These are phyloP conservation scores for Mobula hypostoma DNA, from an alignment of 2,113 vertebrate species.

Conservation along the genomic window DNA sequence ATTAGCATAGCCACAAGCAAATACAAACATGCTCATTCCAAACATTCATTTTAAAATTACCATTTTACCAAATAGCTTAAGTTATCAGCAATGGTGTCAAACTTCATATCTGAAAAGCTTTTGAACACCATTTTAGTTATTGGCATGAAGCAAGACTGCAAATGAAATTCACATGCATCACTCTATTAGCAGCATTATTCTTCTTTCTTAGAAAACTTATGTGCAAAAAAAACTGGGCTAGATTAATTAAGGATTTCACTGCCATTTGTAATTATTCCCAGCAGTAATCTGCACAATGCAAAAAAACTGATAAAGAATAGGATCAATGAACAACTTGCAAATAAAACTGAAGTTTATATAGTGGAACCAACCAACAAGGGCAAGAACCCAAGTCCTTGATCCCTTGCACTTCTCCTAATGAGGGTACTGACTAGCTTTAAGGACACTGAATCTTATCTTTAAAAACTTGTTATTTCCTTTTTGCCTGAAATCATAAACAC, in stretches of 20 bases:
- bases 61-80: not conserved
- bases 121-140: not conserved
- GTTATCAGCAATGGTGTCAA: not conserved
- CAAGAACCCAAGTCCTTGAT: no score
- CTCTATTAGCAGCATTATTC: not conserved
- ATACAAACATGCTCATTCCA: not conserved
- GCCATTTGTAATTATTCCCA: not conserved
- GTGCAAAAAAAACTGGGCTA: not conserved
- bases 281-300: not conserved
- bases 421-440: no score
- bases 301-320: not conserved
- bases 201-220: not conserved
- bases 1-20: slow-evolving; percentile 30
- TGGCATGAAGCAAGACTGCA: not conserved
- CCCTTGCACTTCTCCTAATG: no score
- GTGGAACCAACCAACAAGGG: no score
- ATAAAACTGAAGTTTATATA: no score
- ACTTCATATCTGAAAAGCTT: not conserved
- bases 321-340: not conserved
- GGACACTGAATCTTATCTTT: no score
- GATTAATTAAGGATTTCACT: not conserved
- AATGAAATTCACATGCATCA: not conserved
- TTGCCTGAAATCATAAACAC: no score
- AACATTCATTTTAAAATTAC: not conserved
- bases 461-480: no score